A percentile compares a stretch with the other conserved stretches of the same genome.
Evolutionary conservation across 2,113 vertebrate species (phyloP).

Genomic region (Archocentrus centrarchus): DNA sequence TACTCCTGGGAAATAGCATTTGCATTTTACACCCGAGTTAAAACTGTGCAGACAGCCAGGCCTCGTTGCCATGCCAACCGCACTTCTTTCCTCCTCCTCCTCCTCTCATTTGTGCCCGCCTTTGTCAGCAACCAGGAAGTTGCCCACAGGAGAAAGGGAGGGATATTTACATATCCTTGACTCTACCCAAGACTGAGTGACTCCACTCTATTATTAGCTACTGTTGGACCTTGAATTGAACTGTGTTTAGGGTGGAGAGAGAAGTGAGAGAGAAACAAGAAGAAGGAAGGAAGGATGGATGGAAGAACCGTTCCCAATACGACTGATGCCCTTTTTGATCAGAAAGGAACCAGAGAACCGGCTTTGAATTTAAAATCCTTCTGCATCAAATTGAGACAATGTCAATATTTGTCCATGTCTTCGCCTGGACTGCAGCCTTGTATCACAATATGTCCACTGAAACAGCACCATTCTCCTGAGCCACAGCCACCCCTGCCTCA

Average conservation of each 20-base stretch:
- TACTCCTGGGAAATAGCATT: constrained; percentile 82
- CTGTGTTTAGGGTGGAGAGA: constrained; percentile 42
- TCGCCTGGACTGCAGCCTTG: background rate
- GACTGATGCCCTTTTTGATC: constrained; percentile 51
- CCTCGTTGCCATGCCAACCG: constrained; percentile 87
- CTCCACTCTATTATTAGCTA: constrained; percentile 75
- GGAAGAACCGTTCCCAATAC: constrained; percentile 41
- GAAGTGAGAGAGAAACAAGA: background rate
- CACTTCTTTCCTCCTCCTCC: constrained; percentile 46
- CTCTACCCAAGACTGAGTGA: constrained; percentile 60
- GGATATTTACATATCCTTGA: constrained; percentile 77
- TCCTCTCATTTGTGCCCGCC: constrained; percentile 72
- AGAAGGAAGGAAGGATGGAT: constrained; percentile 5
- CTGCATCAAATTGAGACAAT: constrained; percentile 26
- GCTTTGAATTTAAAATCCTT: constrained; percentile 61
- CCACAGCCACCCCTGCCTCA: too few relatives aligned
- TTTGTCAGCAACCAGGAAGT: constrained; percentile 72
- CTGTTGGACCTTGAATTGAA: constrained; percentile 52
- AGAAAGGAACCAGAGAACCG: constrained; percentile 13
- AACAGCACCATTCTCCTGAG: constrained; percentile 6
- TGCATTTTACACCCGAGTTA: constrained; percentile 81
- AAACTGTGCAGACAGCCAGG: constrained; percentile 78
- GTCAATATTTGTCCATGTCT: constrained; percentile 39
- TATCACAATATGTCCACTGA: background rate
- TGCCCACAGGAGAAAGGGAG: constrained; percentile 66